Conservation (phyloP, 1,140 invertebrate species). For the Lepeophtheirus salmonis region DNA sequence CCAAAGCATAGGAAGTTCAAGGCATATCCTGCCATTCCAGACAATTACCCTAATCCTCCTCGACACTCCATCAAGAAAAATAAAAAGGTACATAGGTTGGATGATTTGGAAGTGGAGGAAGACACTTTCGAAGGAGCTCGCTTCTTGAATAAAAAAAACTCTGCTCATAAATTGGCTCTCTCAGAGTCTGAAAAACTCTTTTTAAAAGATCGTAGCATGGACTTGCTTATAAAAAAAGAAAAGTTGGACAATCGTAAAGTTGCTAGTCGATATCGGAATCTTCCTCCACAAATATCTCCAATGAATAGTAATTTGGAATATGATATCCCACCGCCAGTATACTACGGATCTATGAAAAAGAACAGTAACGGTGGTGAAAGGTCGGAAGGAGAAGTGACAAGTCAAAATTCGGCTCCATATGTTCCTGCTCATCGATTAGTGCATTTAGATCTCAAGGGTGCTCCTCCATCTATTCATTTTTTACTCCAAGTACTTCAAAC, state of each 20-base stretch:
- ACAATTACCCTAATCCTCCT: no score
- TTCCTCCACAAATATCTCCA: background rate
- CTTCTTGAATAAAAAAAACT: background rate
- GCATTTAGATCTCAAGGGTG: conserved; percentile 85
- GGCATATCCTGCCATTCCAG: no score
- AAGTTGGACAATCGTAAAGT: background rate
- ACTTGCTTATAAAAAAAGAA: background rate
- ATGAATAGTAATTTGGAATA: background rate
- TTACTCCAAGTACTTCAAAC: conserved; percentile 51
- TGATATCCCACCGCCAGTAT: background rate
- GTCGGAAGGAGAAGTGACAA: background rate
- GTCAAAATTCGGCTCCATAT: background rate
- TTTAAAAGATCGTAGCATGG: background rate
- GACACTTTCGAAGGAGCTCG: background rate
- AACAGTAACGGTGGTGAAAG: no score
- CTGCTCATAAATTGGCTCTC: background rate
- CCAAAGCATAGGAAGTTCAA: no score
- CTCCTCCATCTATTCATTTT: conserved; percentile 51
- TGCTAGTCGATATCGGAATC: background rate
- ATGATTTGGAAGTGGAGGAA: no score
- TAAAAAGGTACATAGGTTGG: no score
- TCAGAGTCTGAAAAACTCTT: background rate
- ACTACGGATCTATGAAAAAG: no score
- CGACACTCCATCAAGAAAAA: no score
- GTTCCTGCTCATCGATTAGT: conserved; percentile 11